Conservation (phyloP, 23 tunicate species). For the Halocynthia roretzi region DNA sequence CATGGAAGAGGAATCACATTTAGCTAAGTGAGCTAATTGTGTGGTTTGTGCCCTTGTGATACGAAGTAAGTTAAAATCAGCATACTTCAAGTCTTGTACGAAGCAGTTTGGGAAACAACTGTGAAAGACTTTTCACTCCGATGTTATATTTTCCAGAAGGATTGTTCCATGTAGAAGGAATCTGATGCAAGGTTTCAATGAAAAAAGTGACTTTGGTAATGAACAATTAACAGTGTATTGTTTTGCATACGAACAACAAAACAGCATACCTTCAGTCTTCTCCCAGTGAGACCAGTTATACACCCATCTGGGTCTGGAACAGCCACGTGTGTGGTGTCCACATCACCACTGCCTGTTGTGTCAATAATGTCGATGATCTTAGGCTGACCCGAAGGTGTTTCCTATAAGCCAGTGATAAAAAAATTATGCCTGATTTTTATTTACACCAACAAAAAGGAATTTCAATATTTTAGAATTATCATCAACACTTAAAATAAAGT, state of each 20-base stretch:
- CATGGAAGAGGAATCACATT: too few species aligned
- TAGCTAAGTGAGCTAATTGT: too few species aligned
- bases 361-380: conserved; percentile 94
- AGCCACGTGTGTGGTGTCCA: conserved; percentile 59
- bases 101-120: conserved; percentile 57
- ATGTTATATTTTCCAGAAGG: conserved; percentile 72
- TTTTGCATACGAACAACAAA: not conserved
- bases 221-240: not conserved
- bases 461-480: too few species aligned
- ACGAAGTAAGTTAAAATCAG: not conserved
- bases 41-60: too few species aligned
- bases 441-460: too few species aligned
- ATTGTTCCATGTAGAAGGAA: conserved; percentile 72
- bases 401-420: not conserved
- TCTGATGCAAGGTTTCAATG: conserved; percentile 21
- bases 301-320: conserved; percentile 41
- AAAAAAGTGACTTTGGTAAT: not conserved
- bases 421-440: too few species aligned
- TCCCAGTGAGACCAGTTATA: conserved; percentile 80
- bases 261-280: conserved; percentile 54
- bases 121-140: conserved; percentile 61
- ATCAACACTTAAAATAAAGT: too few species aligned
- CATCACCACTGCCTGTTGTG: conserved; percentile 99
- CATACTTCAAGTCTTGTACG: conserved; percentile 63
- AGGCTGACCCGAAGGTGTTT: conserved; percentile 77